phyloP scores from a whole-genome alignment of 2,888 invertebrate species.

The Trichogramma evanescens region DNA sequence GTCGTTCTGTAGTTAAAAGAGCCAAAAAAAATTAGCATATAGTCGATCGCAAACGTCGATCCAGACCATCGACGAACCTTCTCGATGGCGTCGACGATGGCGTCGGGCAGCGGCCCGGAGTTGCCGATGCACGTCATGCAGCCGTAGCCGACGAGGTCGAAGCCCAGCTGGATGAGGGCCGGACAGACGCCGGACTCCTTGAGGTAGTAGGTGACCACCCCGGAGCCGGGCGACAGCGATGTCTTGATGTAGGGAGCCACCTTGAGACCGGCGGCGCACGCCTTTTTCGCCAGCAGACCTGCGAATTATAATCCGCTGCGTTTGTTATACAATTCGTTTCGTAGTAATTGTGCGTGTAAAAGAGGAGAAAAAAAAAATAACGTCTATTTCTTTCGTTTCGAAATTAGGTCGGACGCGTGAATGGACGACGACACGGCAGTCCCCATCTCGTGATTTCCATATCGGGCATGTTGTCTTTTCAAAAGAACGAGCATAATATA shows the following conservation, averaged over 20 bases:
- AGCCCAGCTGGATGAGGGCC: slow-evolving; percentile 78
- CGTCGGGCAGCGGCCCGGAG: slow-evolving; percentile 87
- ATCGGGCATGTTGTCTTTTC: too few relatives aligned
- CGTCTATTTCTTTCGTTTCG: too few relatives aligned
- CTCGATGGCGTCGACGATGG: slow-evolving; percentile 39
- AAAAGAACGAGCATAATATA: too few relatives aligned
- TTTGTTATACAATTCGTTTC: background rate
- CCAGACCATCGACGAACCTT: slow-evolving; percentile 28
- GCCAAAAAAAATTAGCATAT: background rate
- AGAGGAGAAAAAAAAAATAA: too few relatives aligned
- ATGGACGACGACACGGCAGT: too few relatives aligned
- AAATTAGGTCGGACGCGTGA: too few relatives aligned
- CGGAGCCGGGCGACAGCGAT: slow-evolving; percentile 90
- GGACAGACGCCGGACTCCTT: slow-evolving; percentile 87
- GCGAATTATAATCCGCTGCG: slow-evolving; percentile 4
- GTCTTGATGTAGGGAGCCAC: slow-evolving; percentile 95
- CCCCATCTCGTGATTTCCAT: too few relatives aligned
- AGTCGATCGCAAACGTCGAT: background rate
- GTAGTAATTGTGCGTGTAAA: too few relatives aligned
- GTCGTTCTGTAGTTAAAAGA: slow-evolving; percentile 59
- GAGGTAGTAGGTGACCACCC: slow-evolving; percentile 87
- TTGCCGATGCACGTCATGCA: slow-evolving; percentile 99
- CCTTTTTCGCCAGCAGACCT: slow-evolving; percentile 88
- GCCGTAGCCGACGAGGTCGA: slow-evolving; percentile 95
- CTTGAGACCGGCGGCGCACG: slow-evolving; percentile 80